Percentiles rank a stretch among this genome's conserved stretches.
Conservation (phyloP, 2,888 invertebrate genomes). For the Sisyra nigra region DNA sequence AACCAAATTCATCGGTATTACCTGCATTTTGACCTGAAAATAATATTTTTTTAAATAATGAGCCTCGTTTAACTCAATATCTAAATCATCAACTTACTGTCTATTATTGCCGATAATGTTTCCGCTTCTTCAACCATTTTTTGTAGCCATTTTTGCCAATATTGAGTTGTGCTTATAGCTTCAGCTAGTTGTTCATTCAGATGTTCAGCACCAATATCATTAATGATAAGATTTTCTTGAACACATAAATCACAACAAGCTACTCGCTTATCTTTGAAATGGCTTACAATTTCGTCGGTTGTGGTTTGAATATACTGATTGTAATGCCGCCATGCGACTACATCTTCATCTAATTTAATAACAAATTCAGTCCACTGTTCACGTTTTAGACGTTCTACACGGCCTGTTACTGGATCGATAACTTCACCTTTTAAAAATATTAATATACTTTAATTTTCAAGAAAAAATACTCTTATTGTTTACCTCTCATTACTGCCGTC, state of each 20-base stretch:
- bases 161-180: slow-evolving; percentile 21
- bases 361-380: slow-evolving; percentile 19
- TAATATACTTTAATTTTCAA: not conserved
- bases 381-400: slow-evolving; percentile 12
- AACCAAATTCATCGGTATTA: too few relatives aligned
- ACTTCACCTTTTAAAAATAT: slow-evolving; percentile 15
- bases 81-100: too few relatives aligned
- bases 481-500: slow-evolving; percentile 16
- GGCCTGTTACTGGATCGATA: slow-evolving; percentile 13
- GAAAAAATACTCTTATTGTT: not conserved
- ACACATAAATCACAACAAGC: slow-evolving; percentile 24
- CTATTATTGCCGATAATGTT: slow-evolving; percentile 14
- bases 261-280: slow-evolving; percentile 20
- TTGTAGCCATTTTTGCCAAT: slow-evolving; percentile 23
- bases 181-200: slow-evolving; percentile 21
- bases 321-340: slow-evolving; percentile 22
- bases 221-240: slow-evolving; percentile 21
- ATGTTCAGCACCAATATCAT: slow-evolving; percentile 21
- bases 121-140: slow-evolving; percentile 19
- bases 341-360: slow-evolving; percentile 20
- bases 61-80: too few relatives aligned
- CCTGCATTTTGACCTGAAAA: too few relatives aligned
- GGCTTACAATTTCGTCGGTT: slow-evolving; percentile 18
- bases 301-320: slow-evolving; percentile 22
- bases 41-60: too few relatives aligned